These are phyloP conservation scores for Parthenolecanium corni DNA, from an alignment of 2,888 invertebrate genomes.

Conservation along the genomic window DNA sequence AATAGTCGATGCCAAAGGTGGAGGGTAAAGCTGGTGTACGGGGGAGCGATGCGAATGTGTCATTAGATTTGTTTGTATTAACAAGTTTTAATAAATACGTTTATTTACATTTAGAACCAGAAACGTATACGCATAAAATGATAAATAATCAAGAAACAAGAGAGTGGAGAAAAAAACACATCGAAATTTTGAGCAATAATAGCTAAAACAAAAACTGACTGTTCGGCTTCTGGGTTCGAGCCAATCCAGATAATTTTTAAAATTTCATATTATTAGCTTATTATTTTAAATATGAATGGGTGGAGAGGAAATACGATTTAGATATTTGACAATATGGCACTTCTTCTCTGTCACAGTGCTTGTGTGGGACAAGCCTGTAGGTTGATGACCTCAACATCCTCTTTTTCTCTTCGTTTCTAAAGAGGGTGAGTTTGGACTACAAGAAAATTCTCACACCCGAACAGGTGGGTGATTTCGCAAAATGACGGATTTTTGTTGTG, in stretches of 20 bases:
- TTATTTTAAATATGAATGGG: background rate
- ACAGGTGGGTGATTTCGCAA: no score
- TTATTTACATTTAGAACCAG: background rate
- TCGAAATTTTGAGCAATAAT: conserved; percentile 8
- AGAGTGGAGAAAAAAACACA: background rate
- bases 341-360: background rate
- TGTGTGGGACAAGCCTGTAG: no score
- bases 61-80: background rate
- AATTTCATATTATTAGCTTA: background rate
- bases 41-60: background rate
- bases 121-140: background rate
- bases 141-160: background rate
- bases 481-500: no score
- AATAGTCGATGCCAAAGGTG: no score
- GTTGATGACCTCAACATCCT: no score
- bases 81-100: background rate
- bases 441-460: no score
- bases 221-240: conserved; percentile 20
- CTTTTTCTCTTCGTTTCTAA: no score
- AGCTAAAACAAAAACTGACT: conserved; percentile 14
- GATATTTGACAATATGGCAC: background rate
- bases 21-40: no score
- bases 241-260: conserved; percentile 23
- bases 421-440: no score
- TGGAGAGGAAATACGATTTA: background rate